Base-by-base conservation (phyloP, 2,888 invertebrate genomes). In the Tricholauxania praeusta region DNA sequence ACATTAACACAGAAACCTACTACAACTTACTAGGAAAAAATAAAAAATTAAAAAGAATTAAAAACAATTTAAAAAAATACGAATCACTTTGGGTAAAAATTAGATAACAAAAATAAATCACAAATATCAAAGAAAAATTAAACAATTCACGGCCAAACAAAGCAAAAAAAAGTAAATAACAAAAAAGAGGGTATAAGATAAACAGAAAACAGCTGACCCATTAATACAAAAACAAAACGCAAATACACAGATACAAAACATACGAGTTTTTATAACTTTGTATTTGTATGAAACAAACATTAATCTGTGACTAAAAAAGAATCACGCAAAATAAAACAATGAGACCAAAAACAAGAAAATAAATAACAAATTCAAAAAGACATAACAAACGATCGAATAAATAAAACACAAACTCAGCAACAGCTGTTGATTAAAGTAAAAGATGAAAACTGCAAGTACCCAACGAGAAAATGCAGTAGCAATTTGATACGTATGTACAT, bases 161-260 rank as follows among this genome's bases (percentile, higher is more conserved):
- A 17, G 17, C 28, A 55, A 55, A 51, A 48, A 55, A 67, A 67
- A 51, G 47, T 57, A 67, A 67, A 67, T 51, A 67, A 51, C 53
- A 51, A 51, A 51, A 28, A 64, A 51, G 22, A 55, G 48, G 39
- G 12, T 47, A 53, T 28, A 67, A 67, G 57, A 67, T 57, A 67
- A 67, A 67, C 57, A 67, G 57, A 67, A 64, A 51, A 51, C 64
- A 64, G 64, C 64, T 64, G 64, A 64, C 57, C 55, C 55, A 67
- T 32, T 53, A 67, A 55, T 67, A 55, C 47, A 67, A 67, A 51
- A 71, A 62, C 14, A 49, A 71, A 49, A 70, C 39, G n/a, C 55
- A 57, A 55, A 55, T 55, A 57, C 12, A 55, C 7, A 32, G n/a
- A 62, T 62, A 39, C 17, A 15, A 62, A 17, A 69, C 19, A 59